These are phyloP conservation scores for Cetoscarus ocellatus DNA, from an alignment of 2,797 vertebrate species.

Conservation along the genomic window DNA sequence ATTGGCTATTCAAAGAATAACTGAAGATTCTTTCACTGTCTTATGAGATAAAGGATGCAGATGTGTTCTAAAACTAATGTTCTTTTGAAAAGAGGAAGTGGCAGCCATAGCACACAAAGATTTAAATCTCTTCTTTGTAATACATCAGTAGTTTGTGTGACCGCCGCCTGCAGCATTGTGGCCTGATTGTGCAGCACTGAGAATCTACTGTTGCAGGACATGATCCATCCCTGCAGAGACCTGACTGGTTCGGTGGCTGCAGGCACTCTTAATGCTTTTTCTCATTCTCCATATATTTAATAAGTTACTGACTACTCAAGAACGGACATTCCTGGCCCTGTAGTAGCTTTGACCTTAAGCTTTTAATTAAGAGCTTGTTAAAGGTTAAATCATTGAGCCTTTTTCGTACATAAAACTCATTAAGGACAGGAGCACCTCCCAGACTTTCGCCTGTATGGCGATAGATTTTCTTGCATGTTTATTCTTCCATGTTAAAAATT, in stretches of 20 bases:
- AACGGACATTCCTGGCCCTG: constrained; percentile 22
- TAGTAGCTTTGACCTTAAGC: constrained; percentile 36
- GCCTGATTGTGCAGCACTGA: constrained; percentile 32
- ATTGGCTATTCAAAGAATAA: too few species aligned
- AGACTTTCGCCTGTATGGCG: not conserved
- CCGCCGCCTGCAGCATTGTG: constrained; percentile 17
- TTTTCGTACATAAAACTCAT: constrained; percentile 12
- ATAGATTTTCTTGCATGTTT: too few species aligned
- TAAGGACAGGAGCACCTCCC: constrained; percentile 2
- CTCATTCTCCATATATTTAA: constrained; percentile 4
- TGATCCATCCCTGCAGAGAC: constrained; percentile 29
- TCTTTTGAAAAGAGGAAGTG: not conserved
- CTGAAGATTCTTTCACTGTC: too few species aligned
- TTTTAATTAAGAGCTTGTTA: constrained; percentile 47
- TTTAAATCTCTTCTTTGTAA: not conserved
- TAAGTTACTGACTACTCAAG: constrained; percentile 12
- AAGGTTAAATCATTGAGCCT: constrained; percentile 36
- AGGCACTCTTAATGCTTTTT: constrained; percentile 13
- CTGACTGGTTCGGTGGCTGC: constrained; percentile 16
- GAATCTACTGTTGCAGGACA: constrained; percentile 15
- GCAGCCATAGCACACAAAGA: not conserved
- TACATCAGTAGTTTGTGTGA: constrained; percentile 3
- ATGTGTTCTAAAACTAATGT: not conserved
- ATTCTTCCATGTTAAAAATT: too few species aligned
- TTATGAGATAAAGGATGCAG: not conserved